These are phyloP conservation scores for Gasterosteus nipponicus DNA, from an alignment of 2,113 vertebrate genomes.

Conservation along the genomic window DNA sequence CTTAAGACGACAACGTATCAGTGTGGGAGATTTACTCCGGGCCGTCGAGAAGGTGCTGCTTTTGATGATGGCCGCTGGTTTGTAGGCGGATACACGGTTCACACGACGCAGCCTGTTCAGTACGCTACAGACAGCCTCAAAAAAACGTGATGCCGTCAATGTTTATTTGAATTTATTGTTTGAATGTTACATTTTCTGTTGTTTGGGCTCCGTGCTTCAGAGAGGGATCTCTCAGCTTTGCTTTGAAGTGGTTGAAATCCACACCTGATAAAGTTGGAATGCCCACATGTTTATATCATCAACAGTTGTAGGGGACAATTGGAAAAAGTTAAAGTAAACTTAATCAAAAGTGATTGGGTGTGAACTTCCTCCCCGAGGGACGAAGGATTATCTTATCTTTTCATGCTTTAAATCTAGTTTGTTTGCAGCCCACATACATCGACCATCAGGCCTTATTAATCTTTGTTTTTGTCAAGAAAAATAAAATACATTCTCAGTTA, in stretches of 20 bases:
- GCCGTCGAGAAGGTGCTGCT: slow-evolving; percentile 41
- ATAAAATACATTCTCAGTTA: slow-evolving; percentile 22
- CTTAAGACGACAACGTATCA: slow-evolving; percentile 38
- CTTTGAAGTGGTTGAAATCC: not conserved
- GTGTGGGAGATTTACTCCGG: slow-evolving; percentile 40
- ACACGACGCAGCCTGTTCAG: not conserved
- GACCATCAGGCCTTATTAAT: not conserved
- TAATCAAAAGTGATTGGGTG: no score
- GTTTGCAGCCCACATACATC: not conserved
- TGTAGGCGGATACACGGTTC: slow-evolving; percentile 12
- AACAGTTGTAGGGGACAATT: not conserved
- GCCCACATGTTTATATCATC: not conserved
- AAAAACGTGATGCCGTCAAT: not conserved
- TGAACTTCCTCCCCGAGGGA: no score
- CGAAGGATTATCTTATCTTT: not conserved
- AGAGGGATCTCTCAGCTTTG: not conserved
- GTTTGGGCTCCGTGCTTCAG: not conserved
- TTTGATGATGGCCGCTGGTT: slow-evolving; percentile 23
- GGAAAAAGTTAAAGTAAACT: not conserved
- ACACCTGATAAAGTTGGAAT: not conserved
- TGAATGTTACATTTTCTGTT: not conserved
- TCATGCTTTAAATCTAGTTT: not conserved
- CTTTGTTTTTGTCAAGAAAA: not conserved
- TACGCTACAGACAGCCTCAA: not conserved
- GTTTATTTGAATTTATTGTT: not conserved